Evolutionary conservation across 2,888 invertebrate species (phyloP), one percentile per base, ranked within the genome.

Genomic region (Leuctra nigra): DNA sequence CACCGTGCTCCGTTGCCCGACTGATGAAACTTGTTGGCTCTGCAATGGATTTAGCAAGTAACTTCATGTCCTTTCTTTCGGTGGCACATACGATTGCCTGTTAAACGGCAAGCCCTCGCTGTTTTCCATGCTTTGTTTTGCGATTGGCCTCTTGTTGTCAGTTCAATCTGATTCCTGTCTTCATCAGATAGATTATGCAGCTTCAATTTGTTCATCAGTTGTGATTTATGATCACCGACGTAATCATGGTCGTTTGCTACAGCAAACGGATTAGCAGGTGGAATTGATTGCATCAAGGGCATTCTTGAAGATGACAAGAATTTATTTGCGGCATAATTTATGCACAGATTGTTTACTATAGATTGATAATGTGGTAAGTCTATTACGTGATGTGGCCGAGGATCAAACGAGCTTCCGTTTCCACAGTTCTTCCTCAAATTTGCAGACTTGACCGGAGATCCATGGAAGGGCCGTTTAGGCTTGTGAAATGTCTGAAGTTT

Each of bases 401-500:
- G 46, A 25, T 46, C 46, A 23, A 24, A 23, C 3, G 25, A 13
- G 6, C 11, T 24, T 4, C n/a, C 23, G 4, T 14, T 9, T n/a
- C n/a, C n/a, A 9, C 4, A 4, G 18, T 3, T 20, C 20, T 13
- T 53, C 38, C 16, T 9, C 25, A 53, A 23, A 18, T 54, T 14
- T 48, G 33, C 16, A n/a, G 25, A 14, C 20, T 59, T 59, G 6
- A 59, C 14, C n/a, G 59, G 57, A 11, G 59, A 39, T n/a, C 57
- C 57, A n/a, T 46, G 22, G 23, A 48, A 54, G 3, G 44, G 57
- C 48, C 16, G 60, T 35, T 60, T 61, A 20, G 47, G 41, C 48
- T 55, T 38, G 39, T 61, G 58, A 59, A 62, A 62, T 22, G 57
- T 56, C 38, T 62, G 62, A n/a, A 61, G 39, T 35, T 46, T 35